Percentiles rank a stretch among this genome's conserved stretches.
phyloP scores from a whole-genome alignment of 2,113 vertebrate genomes.

The Chlamydotis undulata region DNA sequence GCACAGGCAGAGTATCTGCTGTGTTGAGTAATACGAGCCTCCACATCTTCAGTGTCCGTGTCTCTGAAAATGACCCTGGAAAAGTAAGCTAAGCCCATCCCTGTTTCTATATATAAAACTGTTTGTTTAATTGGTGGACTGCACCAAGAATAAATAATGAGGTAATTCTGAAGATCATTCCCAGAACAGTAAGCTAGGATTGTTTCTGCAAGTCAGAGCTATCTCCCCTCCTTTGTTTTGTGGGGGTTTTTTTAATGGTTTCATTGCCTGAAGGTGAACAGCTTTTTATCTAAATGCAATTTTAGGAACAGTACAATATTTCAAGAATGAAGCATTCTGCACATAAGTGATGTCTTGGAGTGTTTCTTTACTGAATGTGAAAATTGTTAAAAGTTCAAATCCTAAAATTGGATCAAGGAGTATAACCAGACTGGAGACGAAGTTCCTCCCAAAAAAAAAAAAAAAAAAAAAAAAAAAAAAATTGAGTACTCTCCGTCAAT shows the following conservation, averaged over 20 bases:
- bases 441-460: background rate
- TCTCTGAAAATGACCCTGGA: slow-evolving; percentile 49
- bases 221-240: background rate
- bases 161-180: slow-evolving; percentile 62
- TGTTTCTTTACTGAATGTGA: background rate
- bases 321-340: background rate
- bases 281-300: background rate
- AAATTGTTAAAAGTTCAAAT: background rate
- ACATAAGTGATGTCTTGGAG: background rate
- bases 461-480: too few species aligned
- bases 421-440: background rate
- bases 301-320: background rate
- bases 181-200: slow-evolving; percentile 36
- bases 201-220: background rate
- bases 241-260: background rate
- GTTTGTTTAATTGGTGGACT: slow-evolving; percentile 74
- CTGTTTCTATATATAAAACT: slow-evolving; percentile 62
- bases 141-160: slow-evolving; percentile 76
- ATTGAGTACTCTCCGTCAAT: background rate
- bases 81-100: slow-evolving; percentile 52
- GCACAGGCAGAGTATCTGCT: background rate
- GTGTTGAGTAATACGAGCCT: background rate
- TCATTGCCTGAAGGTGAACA: background rate
- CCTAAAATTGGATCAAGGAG: background rate
- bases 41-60: background rate